Percentiles rank a stretch among this genome's conserved stretches.
Evolutionary conservation across 2,888 invertebrate species (phyloP).

Genomic region (Arge pagana): DNA sequence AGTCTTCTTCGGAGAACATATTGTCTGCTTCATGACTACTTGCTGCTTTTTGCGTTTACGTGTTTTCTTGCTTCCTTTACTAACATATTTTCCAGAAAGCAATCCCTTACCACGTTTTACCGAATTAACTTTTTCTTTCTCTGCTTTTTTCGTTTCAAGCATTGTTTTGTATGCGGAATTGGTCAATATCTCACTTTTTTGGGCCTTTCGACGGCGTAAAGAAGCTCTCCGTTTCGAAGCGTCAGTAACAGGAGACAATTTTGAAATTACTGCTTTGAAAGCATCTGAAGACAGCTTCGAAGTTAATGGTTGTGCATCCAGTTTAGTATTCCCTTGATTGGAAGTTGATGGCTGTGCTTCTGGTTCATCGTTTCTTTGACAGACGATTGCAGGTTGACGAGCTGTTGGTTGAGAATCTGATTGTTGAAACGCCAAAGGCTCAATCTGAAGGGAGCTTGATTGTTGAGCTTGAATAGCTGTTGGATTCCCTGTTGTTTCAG

Average conservation of each 20-base stretch:
- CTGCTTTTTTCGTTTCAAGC: too few relatives aligned
- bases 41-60: background rate
- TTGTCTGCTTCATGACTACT: background rate
- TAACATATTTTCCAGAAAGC: slow-evolving; percentile 4
- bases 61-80: slow-evolving; percentile 2
- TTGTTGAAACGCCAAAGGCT: slow-evolving; percentile 4
- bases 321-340: background rate
- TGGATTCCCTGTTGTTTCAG: background rate
- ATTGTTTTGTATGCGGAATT: too few relatives aligned
- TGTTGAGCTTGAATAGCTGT: background rate
- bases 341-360: background rate
- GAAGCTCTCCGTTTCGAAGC: slow-evolving; percentile 6
- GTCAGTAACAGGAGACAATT: slow-evolving; percentile 5
- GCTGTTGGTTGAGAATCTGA: slow-evolving; percentile 7
- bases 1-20: slow-evolving; percentile 1
- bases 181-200: slow-evolving; percentile 5
- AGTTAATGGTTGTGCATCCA: background rate
- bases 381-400: background rate
- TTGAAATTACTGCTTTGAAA: slow-evolving; percentile 6
- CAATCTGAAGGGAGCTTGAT: too few relatives aligned
- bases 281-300: too few relatives aligned
- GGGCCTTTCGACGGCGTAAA: slow-evolving; percentile 1
- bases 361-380: background rate
- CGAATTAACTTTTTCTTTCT: too few relatives aligned
- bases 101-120: background rate